A percentile compares a stretch with the other conserved stretches of the same genome.
Conservation (phyloP, 2,113 vertebrate genomes). For the Bubo bubo region DNA sequence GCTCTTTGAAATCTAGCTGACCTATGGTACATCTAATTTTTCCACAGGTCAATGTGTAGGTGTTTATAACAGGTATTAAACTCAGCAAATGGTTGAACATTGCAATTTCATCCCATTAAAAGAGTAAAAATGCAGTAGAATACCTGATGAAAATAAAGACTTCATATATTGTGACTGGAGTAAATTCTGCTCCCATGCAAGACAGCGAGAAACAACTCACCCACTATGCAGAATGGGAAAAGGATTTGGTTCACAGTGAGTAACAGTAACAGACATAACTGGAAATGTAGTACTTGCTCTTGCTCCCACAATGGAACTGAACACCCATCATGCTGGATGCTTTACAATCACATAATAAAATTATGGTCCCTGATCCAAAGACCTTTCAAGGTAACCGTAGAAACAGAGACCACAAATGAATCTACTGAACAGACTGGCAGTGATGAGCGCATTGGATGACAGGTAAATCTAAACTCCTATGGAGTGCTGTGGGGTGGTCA, state of each 20-base stretch:
- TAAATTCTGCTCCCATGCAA: background rate
- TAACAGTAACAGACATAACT: background rate
- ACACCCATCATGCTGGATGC: background rate
- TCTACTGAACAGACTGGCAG: background rate
- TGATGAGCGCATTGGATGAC: background rate
- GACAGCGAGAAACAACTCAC: background rate
- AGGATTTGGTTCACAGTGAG: background rate
- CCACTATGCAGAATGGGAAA: background rate
- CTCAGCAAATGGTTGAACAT: background rate
- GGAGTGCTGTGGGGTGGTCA: background rate
- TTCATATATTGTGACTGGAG: background rate
- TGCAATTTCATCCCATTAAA: background rate
- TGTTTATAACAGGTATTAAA: background rate
- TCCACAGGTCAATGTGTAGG: background rate
- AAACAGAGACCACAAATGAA: background rate
- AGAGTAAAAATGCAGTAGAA: background rate
- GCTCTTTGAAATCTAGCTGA: background rate
- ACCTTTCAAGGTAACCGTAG: background rate
- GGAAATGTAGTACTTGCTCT: background rate
- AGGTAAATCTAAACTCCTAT: background rate
- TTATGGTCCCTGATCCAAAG: background rate
- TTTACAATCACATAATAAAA: background rate
- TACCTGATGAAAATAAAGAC: background rate
- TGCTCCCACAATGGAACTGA: background rate
- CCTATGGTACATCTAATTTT: background rate